Evolutionary conservation across 2,888 invertebrate genomes (phyloP), one percentile per base, ranked within the genome.

Genomic region (Acholoe squamosa): DNA sequence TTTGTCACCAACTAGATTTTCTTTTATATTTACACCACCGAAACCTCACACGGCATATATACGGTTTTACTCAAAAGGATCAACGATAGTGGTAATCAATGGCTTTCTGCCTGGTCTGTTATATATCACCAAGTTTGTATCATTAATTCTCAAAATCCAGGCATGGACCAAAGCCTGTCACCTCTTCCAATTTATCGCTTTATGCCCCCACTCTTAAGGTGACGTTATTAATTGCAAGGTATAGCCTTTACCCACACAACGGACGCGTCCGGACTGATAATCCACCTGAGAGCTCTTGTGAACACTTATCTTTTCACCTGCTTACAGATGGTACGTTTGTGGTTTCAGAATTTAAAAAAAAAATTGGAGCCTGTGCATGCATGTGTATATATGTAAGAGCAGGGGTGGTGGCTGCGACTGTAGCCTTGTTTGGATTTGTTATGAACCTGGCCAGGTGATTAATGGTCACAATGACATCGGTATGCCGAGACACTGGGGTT

Each of bases 131-230:
- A n/a, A 7, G n/a, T 19, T 61, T n/a, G n/a, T n/a, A 61, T n/a
- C 61, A 61, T 61, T 61, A 61, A 61, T 61, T n/a, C 61, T 61
- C 61, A 61, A n/a, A 61, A n/a, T 61, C n/a, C 61, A 61, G 61
- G n/a, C 61, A 19, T n/a, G 3, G 1, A 3, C 61, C n/a, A 61
- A 61, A n/a, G 22, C 61, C 61, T 61, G 61, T 61, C 61, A 61
- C 22, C 61, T 61, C n/a, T 61, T 19, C 61, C n/a, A 61, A 61
- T 61, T 61, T 61, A 61, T 61, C 22, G 61, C n/a, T 61, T 61
- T n/a, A 61, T 61, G n/a, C 61, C 61, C n/a, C n/a, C 61, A 19
- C 61, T 43, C 43, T 61, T 3, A n/a, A 61, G 61, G 61, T n/a
- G 43, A 61, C 22, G 61, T 61, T 61, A 61, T 61, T 61, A 61